Conservation (phyloP, 2,113 vertebrate genomes). For the Neodontobutis hainanensis region DNA sequence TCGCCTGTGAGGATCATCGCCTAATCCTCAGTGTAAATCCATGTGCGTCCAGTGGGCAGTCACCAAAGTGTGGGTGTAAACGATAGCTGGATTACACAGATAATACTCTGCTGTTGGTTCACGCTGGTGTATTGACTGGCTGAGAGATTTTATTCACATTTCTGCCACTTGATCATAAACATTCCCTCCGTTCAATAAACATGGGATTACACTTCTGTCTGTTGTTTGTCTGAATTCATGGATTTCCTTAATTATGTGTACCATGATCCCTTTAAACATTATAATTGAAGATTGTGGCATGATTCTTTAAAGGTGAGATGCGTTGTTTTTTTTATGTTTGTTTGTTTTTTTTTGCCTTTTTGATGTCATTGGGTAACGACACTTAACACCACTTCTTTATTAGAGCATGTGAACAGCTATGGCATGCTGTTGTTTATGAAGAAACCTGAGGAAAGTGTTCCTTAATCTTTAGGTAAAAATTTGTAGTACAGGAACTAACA, state of each 20-base stretch:
- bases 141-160: constrained; percentile 29
- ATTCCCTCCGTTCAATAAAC: constrained; percentile 1
- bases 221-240: not conserved
- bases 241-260: not conserved
- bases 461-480: no score
- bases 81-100: constrained; percentile 65
- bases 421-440: no score
- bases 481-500: no score
- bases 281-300: no score
- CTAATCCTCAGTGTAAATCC: constrained; percentile 59
- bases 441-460: no score
- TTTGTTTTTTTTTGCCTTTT: no score
- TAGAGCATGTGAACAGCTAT: no score
- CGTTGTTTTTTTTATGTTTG: no score
- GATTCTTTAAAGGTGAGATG: no score
- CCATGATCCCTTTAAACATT: not conserved
- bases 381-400: no score
- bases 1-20: constrained; percentile 36
- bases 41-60: constrained; percentile 43
- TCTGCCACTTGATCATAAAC: constrained; percentile 12
- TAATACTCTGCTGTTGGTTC: constrained; percentile 50
- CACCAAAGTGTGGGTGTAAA: constrained; percentile 50
- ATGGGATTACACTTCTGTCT: not conserved
- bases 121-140: constrained; percentile 27
- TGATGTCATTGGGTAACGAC: no score